Evolutionary conservation across 2,113 vertebrate species (phyloP).

Genomic region (Clinocottus analis): DNA sequence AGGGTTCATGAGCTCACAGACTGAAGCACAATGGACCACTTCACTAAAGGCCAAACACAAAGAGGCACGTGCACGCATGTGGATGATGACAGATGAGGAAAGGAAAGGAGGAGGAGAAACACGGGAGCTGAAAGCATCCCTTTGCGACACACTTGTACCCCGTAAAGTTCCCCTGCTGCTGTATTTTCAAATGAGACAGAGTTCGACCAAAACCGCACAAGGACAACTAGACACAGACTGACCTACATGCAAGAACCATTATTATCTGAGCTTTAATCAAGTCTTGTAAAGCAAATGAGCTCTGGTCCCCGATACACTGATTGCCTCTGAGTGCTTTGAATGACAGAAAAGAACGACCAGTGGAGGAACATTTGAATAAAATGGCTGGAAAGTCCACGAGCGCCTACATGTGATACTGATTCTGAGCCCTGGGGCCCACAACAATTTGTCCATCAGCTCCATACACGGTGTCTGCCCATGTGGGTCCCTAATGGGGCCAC

Average conservation of each 20-base stretch:
- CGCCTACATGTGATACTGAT: constrained; percentile 25
- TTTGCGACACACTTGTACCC: constrained; percentile 51
- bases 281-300: constrained; percentile 40
- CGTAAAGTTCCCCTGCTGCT: constrained; percentile 52
- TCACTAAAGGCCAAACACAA: constrained; percentile 69
- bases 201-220: constrained; percentile 61
- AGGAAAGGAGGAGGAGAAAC: constrained; percentile 19
- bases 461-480: background rate
- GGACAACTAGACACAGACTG: constrained; percentile 63
- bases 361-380: constrained; percentile 40
- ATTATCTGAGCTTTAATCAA: constrained; percentile 54
- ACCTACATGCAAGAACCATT: constrained; percentile 71
- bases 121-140: constrained; percentile 65
- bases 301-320: constrained; percentile 42
- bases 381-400: constrained; percentile 6
- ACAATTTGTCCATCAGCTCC: constrained; percentile 44
- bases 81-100: constrained; percentile 57
- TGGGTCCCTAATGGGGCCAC: constrained; percentile 32
- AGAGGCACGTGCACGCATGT: constrained; percentile 60
- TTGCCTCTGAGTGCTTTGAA: constrained; percentile 42
- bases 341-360: constrained; percentile 38
- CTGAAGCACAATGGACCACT: constrained; percentile 65
- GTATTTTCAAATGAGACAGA: constrained; percentile 64
- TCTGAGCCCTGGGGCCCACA: constrained; percentile 15
- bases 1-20: constrained; percentile 59